phyloP scores from a whole-genome alignment of 2,888 invertebrate genomes.

The Lymantria monacha region DNA sequence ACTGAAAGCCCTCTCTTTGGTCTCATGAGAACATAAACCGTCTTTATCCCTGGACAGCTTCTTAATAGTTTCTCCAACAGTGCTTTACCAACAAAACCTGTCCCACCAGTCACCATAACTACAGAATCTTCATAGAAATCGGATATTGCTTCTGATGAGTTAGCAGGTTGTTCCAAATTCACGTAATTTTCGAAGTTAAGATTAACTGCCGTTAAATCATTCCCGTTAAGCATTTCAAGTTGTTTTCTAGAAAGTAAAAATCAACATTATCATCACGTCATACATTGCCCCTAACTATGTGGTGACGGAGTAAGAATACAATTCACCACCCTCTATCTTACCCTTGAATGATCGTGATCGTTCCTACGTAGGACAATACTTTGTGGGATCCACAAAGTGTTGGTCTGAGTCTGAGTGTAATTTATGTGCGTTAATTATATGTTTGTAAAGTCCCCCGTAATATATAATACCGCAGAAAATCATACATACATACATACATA shows the following conservation, averaged over 20 bases:
- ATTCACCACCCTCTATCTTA: too few species aligned
- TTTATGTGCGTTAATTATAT: too few species aligned
- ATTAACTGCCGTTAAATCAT: constrained; percentile 54
- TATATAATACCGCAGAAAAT: too few species aligned
- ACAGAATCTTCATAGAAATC: constrained; percentile 80
- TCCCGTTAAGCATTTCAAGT: constrained; percentile 60
- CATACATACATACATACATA: too few species aligned
- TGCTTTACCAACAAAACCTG: constrained; percentile 96
- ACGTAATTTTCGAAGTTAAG: constrained; percentile 41
- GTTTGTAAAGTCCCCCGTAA: too few species aligned
- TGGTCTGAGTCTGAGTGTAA: too few species aligned
- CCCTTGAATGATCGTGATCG: too few species aligned
- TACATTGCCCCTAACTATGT: too few species aligned
- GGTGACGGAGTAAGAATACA: too few species aligned
- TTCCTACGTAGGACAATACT: too few species aligned
- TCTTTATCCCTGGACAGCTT: constrained; percentile 89
- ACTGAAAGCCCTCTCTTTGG: constrained; percentile 86
- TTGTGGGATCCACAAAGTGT: too few species aligned
- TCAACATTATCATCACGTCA: neutral
- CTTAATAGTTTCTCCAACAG: constrained; percentile 95
- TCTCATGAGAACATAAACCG: constrained; percentile 91
- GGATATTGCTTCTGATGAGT: constrained; percentile 55
- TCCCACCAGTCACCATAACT: constrained; percentile 80
- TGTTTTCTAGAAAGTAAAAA: constrained; percentile 44
- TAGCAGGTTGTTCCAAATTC: constrained; percentile 34